phyloP scores from a whole-genome alignment of 2,797 vertebrate species.

The Valencia hispanica region DNA sequence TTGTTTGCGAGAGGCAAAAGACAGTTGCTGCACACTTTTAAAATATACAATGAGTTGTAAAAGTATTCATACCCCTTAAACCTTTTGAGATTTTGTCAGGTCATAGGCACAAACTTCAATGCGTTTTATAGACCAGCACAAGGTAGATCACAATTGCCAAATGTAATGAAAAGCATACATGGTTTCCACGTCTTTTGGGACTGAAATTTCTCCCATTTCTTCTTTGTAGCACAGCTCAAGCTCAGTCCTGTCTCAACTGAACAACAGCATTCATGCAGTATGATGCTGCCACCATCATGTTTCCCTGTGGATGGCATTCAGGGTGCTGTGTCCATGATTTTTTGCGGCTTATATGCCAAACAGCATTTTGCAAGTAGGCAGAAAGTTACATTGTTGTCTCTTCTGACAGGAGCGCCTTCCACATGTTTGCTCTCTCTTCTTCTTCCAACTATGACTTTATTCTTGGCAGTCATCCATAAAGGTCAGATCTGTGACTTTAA shows the following conservation, averaged over 20 bases:
- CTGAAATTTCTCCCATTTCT: neutral
- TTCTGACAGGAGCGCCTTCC: neutral
- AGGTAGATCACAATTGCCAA: neutral
- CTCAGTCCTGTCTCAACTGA: neutral
- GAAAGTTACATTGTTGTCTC: neutral
- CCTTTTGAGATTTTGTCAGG: neutral
- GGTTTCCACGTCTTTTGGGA: neutral
- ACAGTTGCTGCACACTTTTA: neutral
- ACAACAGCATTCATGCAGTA: neutral
- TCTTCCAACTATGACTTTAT: neutral
- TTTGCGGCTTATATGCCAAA: neutral
- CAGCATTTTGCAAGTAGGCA: neutral
- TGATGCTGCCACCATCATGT: neutral
- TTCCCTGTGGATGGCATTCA: neutral
- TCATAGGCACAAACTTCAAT: neutral
- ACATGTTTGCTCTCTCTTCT: neutral
- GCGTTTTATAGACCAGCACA: neutral
- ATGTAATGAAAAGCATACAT: neutral
- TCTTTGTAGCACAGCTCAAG: neutral
- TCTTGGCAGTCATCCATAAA: neutral
- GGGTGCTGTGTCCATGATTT: neutral
- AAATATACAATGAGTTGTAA: neutral
- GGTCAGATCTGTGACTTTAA: neutral
- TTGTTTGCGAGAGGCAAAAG: constrained; percentile 45
- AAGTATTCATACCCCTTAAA: neutral